Conservation (phyloP, 2,113 vertebrate species). For the Nycticorax nycticorax region DNA sequence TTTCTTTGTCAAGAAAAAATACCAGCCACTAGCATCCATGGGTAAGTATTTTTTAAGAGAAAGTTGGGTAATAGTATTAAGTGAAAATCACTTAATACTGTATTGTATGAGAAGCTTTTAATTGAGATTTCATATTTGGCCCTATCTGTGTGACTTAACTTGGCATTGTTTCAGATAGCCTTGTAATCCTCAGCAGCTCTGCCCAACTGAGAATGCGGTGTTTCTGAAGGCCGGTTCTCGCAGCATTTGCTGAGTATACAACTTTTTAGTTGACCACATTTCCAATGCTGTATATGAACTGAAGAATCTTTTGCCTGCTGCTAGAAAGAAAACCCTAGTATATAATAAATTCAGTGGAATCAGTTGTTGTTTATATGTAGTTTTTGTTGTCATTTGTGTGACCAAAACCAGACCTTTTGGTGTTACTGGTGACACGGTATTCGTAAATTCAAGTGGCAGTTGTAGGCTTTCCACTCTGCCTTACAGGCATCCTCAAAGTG, state of each 20-base stretch:
- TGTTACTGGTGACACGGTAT: not conserved
- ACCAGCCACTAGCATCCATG: conserved; percentile 92
- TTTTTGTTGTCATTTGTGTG: not conserved
- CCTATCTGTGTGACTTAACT: not conserved
- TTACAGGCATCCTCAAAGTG: not conserved
- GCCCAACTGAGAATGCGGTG: not conserved
- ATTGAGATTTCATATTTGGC: not conserved
- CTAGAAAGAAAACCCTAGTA: not conserved
- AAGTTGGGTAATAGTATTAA: not conserved
- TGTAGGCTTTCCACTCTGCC: not conserved
- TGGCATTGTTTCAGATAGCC: not conserved
- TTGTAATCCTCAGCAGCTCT: not conserved
- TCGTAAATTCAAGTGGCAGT: not conserved
- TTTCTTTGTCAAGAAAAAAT: conserved; percentile 92
- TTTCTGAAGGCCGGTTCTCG: not conserved
- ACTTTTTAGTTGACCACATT: not conserved
- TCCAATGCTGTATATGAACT: not conserved
- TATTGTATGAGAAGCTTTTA: not conserved
- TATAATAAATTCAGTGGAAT: not conserved
- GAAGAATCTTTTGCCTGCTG: not conserved
- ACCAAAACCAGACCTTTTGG: not conserved
- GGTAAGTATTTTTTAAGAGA: conserved; percentile 68
- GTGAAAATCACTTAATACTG: not conserved
- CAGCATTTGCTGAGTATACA: not conserved
- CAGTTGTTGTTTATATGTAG: not conserved